A percentile compares a stretch with the other conserved stretches of the same genome.
Evolutionary conservation across 2,888 invertebrate species (phyloP).

Genomic region (Folsomia manolachei): DNA sequence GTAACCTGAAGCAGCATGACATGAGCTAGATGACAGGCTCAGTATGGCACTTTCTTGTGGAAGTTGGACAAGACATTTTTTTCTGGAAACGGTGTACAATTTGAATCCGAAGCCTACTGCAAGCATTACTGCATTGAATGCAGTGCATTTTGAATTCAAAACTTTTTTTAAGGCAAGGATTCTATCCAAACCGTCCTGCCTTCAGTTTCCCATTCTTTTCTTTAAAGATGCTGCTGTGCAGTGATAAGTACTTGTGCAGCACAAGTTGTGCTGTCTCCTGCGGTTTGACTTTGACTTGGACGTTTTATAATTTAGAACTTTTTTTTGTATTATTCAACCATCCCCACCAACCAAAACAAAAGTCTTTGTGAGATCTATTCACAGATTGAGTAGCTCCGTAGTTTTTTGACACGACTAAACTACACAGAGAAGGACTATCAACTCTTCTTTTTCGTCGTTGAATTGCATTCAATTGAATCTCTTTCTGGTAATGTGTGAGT

Average conservation of each 20-base stretch:
- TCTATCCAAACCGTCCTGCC: too few relatives aligned
- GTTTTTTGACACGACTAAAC: not conserved
- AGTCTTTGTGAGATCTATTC: not conserved
- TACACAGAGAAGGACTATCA: slow-evolving; percentile 9
- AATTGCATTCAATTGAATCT: not conserved
- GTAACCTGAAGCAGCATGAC: not conserved
- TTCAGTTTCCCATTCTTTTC: not conserved
- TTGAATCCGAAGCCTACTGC: slow-evolving; percentile 3
- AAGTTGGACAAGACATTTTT: slow-evolving; percentile 1
- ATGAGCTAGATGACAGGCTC: too few relatives aligned
- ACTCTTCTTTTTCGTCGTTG: too few relatives aligned
- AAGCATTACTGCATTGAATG: not conserved
- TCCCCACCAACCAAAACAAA: not conserved
- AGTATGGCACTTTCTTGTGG: not conserved
- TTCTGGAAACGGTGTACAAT: slow-evolving; percentile 2
- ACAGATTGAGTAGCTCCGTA: not conserved
- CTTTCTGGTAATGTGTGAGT: not conserved
- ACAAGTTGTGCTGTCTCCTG: not conserved
- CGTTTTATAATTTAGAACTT: not conserved
- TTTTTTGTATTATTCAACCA: not conserved
- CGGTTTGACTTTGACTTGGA: slow-evolving; percentile 1
- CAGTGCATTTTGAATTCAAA: too few relatives aligned
- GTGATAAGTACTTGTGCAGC: too few relatives aligned
- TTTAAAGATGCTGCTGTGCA: too few relatives aligned
- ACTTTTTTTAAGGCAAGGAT: too few relatives aligned